Conservation (phyloP, 2,113 vertebrate genomes). For the Festucalex cinctus region DNA sequence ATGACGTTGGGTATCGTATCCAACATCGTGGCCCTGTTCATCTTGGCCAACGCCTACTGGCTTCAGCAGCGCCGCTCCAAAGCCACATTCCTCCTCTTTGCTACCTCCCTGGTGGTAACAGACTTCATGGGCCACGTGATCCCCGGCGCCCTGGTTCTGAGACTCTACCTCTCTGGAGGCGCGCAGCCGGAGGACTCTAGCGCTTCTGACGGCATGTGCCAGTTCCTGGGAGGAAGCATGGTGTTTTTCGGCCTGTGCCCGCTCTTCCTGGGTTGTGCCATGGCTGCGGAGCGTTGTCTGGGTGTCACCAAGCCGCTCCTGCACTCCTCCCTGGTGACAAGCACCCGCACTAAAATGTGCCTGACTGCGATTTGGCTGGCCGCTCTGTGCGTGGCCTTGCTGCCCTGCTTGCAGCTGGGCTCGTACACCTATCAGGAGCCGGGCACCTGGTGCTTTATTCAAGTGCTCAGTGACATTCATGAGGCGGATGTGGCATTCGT, state of each 20-base stretch:
- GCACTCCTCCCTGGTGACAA: conserved; percentile 78
- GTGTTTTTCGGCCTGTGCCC: conserved; percentile 89
- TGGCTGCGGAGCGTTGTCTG: conserved; percentile 86
- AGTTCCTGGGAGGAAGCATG: conserved; percentile 85
- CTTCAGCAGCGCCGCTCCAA: conserved; percentile 77
- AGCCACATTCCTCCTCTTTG: conserved; percentile 82
- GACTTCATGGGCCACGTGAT: conserved; percentile 84
- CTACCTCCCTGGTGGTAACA: conserved; percentile 79
- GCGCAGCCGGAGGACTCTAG: conserved; percentile 33
- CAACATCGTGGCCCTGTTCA: conserved; percentile 81
- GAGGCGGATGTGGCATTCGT: conserved; percentile 75
- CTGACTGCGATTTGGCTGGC: conserved; percentile 69
- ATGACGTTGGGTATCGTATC: conserved; percentile 84
- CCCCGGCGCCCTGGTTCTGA: conserved; percentile 79
- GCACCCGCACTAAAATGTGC: conserved; percentile 71
- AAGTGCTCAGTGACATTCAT: conserved; percentile 60
- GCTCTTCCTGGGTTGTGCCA: conserved; percentile 83
- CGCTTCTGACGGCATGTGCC: conserved; percentile 72
- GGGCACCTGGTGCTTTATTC: conserved; percentile 85
- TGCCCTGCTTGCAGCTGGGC: conserved; percentile 78
- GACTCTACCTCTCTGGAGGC: conserved; percentile 71
- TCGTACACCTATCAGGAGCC: conserved; percentile 80
- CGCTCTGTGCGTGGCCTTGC: conserved; percentile 77
- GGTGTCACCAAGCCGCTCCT: conserved; percentile 82
- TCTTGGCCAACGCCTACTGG: conserved; percentile 77